These are phyloP conservation scores for Solenopsis fugax DNA, from an alignment of 1,140 invertebrate species.

Conservation along the genomic window DNA sequence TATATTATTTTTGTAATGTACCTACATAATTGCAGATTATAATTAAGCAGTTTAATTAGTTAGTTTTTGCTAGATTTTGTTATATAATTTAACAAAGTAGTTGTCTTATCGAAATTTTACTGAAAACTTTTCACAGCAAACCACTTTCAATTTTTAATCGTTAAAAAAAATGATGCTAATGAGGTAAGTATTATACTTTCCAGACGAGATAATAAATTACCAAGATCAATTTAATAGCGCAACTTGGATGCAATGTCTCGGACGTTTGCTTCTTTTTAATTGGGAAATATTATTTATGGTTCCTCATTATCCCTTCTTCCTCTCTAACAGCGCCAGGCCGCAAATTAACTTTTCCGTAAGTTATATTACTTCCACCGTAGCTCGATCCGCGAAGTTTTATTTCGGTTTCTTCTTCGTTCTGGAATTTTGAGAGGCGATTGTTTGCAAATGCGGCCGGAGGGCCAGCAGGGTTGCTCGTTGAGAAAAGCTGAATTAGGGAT, in stretches of 20 bases:
- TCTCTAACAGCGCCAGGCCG: background rate
- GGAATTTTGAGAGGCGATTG: background rate
- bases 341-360: slow-evolving; percentile 63
- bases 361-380: slow-evolving; percentile 49
- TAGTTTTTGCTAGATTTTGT: too few species aligned
- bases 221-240: slow-evolving; percentile 5
- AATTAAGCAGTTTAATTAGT: too few species aligned
- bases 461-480: background rate
- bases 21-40: too few species aligned
- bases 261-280: slow-evolving; percentile 20
- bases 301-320: slow-evolving; percentile 3
- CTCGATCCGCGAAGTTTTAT: slow-evolving; percentile 26
- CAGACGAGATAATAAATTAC: background rate
- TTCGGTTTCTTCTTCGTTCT: slow-evolving; percentile 15
- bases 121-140: background rate
- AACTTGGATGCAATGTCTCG: background rate
- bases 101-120: too few species aligned
- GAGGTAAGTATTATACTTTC: background rate
- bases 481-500: slow-evolving; percentile 7
- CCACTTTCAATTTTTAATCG: background rate
- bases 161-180: background rate
- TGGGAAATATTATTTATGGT: slow-evolving; percentile 57
- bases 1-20: too few species aligned
- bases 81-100: too few species aligned
- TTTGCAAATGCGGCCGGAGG: background rate